A percentile compares a stretch with the other conserved stretches of the same genome.
Conservation (phyloP, 2,797 vertebrate genomes). For the Ctenochaetus hawaiiensis region DNA sequence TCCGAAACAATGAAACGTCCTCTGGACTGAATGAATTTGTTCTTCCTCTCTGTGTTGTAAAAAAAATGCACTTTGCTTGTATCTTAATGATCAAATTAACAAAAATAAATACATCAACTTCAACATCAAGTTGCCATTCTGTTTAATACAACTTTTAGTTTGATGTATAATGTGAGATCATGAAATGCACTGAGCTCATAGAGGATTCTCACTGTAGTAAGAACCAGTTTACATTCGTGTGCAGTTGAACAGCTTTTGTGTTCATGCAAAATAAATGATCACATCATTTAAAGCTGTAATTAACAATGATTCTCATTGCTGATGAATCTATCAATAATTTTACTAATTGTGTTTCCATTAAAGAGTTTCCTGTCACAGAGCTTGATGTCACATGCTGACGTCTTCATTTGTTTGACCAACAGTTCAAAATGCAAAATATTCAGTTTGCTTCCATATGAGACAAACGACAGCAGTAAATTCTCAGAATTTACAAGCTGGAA, state of each 20-base stretch:
- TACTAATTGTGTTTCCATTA: neutral
- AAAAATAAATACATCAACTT: neutral
- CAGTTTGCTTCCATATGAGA: neutral
- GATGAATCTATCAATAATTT: neutral
- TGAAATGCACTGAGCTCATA: neutral
- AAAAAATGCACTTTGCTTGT: neutral
- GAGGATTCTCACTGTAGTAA: neutral
- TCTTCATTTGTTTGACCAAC: neutral
- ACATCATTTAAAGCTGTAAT: neutral
- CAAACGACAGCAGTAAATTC: neutral
- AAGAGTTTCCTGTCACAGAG: neutral
- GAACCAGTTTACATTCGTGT: neutral
- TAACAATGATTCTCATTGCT: neutral
- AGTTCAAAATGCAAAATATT: too few species aligned
- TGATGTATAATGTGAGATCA: neutral
- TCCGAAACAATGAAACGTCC: neutral
- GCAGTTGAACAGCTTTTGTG: neutral
- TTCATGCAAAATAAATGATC: neutral
- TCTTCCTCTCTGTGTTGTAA: neutral
- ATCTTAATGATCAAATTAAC: neutral
- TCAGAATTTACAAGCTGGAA: neutral
- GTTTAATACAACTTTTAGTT: neutral
- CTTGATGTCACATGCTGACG: neutral
- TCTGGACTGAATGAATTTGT: conserved; percentile 5
- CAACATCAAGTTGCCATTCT: neutral